These are phyloP conservation scores for Zeugodacus cucurbitae DNA, from an alignment of 1,140 invertebrate species.

Conservation along the genomic window DNA sequence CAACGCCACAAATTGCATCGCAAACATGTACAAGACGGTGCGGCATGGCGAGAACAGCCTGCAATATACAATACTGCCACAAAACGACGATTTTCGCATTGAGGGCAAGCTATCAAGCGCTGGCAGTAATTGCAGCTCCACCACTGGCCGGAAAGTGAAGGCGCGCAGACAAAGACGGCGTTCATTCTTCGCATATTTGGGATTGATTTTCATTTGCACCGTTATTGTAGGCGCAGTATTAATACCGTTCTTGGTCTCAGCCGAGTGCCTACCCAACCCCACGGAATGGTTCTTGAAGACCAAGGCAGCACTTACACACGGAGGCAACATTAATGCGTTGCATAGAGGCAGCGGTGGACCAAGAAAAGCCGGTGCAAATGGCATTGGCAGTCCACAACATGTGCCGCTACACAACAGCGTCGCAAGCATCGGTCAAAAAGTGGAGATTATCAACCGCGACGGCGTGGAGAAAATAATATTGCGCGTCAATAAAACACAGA, in stretches of 20 bases:
- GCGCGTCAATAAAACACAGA: slow-evolving; percentile 54
- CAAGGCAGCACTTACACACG: slow-evolving; percentile 53
- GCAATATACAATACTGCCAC: slow-evolving; percentile 78
- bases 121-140: slow-evolving; percentile 43
- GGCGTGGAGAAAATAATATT: slow-evolving; percentile 58
- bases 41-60: slow-evolving; percentile 78
- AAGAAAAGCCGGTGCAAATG: neutral
- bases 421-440: slow-evolving; percentile 50
- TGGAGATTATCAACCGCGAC: slow-evolving; percentile 58
- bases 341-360: neutral
- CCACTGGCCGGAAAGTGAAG: slow-evolving; percentile 34
- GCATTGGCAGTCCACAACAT: neutral
- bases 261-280: slow-evolving; percentile 61
- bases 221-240: slow-evolving; percentile 62
- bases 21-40: slow-evolving; percentile 81
- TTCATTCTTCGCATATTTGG: slow-evolving; percentile 62
- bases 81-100: slow-evolving; percentile 74
- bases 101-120: slow-evolving; percentile 68
- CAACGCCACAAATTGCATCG: neutral
- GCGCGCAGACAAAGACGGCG: slow-evolving; percentile 46
- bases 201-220: slow-evolving; percentile 62
- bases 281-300: slow-evolving; percentile 66
- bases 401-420: neutral
- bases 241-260: slow-evolving; percentile 61
- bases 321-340: neutral